Percentiles rank a stretch among this genome's conserved stretches.
These are phyloP conservation scores for Trachythela sp. DNA, from an alignment of 64 coral and sea anemone genomes.

Conservation along the genomic window DNA sequence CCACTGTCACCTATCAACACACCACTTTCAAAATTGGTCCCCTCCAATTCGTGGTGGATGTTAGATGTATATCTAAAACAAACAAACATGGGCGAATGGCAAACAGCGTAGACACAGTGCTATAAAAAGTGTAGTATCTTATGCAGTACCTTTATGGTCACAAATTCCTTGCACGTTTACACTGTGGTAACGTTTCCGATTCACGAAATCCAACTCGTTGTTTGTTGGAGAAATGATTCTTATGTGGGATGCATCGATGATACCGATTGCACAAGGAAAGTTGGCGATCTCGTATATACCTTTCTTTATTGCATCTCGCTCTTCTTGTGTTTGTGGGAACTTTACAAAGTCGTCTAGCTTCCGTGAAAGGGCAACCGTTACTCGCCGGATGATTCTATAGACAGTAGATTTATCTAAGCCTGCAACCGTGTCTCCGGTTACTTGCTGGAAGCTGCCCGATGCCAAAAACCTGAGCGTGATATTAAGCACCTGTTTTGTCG, in stretches of 20 bases:
- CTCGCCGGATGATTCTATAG: slow-evolving; percentile 6
- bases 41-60: not conserved
- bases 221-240: slow-evolving; percentile 17
- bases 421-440: too few species aligned
- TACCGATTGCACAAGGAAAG: slow-evolving; percentile 41
- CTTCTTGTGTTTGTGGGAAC: not conserved
- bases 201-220: too few species aligned
- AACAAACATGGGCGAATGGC: too few species aligned
- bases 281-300: slow-evolving; percentile 27
- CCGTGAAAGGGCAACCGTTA: not conserved
- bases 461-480: slow-evolving; percentile 40
- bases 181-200: slow-evolving; percentile 8
- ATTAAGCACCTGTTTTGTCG: slow-evolving; percentile 18
- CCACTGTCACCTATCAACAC: not conserved
- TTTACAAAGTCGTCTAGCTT: slow-evolving; percentile 19
- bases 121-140: too few species aligned
- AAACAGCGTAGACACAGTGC: too few species aligned
- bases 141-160: slow-evolving; percentile 27
- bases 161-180: slow-evolving; percentile 40
- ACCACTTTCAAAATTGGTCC: not conserved
- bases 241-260: slow-evolving; percentile 22
- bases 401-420: too few species aligned
- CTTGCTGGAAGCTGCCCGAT: too few species aligned
- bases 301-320: slow-evolving; percentile 19
- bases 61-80: not conserved